Percentiles rank a stretch among this genome's conserved stretches.
These are phyloP conservation scores for Spisula subtruncata DNA, from an alignment of 2,888 invertebrate species.

Conservation along the genomic window DNA sequence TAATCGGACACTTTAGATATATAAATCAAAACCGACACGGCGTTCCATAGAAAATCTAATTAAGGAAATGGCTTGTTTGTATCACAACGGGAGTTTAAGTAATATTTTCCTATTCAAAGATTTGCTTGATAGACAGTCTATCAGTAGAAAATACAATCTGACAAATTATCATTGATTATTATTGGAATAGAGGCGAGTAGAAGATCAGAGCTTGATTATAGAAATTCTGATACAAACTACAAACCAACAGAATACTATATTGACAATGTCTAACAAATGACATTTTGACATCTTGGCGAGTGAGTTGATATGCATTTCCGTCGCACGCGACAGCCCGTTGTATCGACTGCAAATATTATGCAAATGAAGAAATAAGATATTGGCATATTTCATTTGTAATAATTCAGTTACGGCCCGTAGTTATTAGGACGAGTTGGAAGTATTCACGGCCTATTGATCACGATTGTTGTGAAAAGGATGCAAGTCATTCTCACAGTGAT, in stretches of 20 bases:
- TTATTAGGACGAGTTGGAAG: neutral
- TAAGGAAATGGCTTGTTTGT: slow-evolving; percentile 52
- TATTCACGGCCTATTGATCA: slow-evolving; percentile 21
- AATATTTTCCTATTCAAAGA: slow-evolving; percentile 55
- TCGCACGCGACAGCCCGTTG: slow-evolving; percentile 24
- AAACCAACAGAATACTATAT: slow-evolving; percentile 44
- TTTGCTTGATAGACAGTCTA: slow-evolving; percentile 58
- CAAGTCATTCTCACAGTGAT: neutral
- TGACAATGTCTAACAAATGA: slow-evolving; percentile 51
- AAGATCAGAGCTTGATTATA: neutral
- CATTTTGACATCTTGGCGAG: slow-evolving; percentile 43
- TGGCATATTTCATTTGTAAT: slow-evolving; percentile 44
- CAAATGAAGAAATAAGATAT: slow-evolving; percentile 17
- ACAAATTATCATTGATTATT: slow-evolving; percentile 69
- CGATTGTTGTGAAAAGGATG: slow-evolving; percentile 5
- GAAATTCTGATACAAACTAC: slow-evolving; percentile 24
- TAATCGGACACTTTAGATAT: no score
- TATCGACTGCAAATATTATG: slow-evolving; percentile 37
- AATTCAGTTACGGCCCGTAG: slow-evolving; percentile 18
- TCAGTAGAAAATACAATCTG: slow-evolving; percentile 57
- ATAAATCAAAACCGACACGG: neutral
- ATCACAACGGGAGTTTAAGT: slow-evolving; percentile 53
- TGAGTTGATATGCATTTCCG: slow-evolving; percentile 34
- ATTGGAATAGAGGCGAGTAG: slow-evolving; percentile 4
- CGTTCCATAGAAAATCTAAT: slow-evolving; percentile 49